These are phyloP conservation scores for Cryptosula pallasiana DNA, from an alignment of 2,888 invertebrate species.

Conservation along the genomic window DNA sequence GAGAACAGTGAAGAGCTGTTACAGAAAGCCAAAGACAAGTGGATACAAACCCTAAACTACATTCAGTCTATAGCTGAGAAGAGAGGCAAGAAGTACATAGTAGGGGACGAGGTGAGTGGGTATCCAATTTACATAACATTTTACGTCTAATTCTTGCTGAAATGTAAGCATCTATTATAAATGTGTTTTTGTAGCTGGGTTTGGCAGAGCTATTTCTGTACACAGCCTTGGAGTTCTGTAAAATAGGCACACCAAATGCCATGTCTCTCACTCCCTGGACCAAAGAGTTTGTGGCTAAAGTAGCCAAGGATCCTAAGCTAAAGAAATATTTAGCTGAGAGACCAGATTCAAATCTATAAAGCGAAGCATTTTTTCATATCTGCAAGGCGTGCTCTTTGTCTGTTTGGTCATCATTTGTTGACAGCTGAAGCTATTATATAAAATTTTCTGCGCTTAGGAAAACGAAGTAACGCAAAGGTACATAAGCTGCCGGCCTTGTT, in stretches of 20 bases:
- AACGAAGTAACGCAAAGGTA: too few species aligned
- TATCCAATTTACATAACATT: too few species aligned
- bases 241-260: neutral
- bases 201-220: neutral
- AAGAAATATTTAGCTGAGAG: slow-evolving; percentile 5
- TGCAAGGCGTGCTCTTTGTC: too few species aligned
- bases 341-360: neutral
- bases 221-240: slow-evolving; percentile 10
- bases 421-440: too few species aligned
- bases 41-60: neutral
- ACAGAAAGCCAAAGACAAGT: slow-evolving; percentile 6
- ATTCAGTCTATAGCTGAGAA: slow-evolving; percentile 2
- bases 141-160: too few species aligned
- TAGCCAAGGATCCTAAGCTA: neutral
- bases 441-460: too few species aligned
- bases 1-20: slow-evolving; percentile 5
- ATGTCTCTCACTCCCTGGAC: neutral
- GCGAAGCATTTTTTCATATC: too few species aligned
- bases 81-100: slow-evolving; percentile 20
- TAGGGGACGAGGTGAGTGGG: too few species aligned
- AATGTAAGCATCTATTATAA: too few species aligned
- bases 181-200: slow-evolving; percentile 11
- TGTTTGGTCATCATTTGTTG: too few species aligned
- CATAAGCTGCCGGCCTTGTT: too few species aligned
- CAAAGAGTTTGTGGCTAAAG: neutral